Percentiles rank a stretch among this genome's conserved stretches.
These are phyloP conservation scores for Euura lappo DNA, from an alignment of 1,140 invertebrate genomes.

Conservation along the genomic window DNA sequence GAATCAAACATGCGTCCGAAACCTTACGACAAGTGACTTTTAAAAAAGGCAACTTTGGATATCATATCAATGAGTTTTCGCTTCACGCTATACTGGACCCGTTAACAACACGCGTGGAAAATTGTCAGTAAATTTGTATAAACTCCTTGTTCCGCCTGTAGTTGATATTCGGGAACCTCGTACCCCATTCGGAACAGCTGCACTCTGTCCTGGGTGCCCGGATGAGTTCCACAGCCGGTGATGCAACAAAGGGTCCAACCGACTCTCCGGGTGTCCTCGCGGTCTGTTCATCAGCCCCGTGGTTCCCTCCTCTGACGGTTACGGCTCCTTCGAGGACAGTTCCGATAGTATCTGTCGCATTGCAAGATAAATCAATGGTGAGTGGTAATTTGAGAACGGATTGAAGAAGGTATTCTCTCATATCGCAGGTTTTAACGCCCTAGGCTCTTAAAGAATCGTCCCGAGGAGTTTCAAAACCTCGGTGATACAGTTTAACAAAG, in stretches of 20 bases:
- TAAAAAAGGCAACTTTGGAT: no score
- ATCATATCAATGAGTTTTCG: no score
- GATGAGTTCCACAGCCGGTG: constrained; percentile 38
- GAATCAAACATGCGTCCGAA: no score
- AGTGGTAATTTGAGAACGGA: not conserved
- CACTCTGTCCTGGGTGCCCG: constrained; percentile 55
- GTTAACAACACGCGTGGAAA: not conserved
- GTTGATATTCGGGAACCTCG: constrained; percentile 54
- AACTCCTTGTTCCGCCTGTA: constrained; percentile 23
- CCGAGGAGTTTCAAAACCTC: no score
- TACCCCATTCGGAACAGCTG: constrained; percentile 55
- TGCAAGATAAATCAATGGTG: not conserved
- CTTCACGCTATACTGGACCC: not conserved
- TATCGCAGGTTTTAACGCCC: no score
- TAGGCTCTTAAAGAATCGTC: no score
- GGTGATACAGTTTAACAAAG: not conserved
- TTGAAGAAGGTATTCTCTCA: no score
- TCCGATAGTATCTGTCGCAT: constrained; percentile 37
- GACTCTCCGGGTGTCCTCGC: constrained; percentile 53
- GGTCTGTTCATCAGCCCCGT: constrained; percentile 59
- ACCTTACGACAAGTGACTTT: no score
- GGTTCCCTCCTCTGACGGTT: constrained; percentile 77
- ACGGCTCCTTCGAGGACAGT: constrained; percentile 65
- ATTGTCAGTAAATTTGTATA: not conserved
- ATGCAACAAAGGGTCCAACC: constrained; percentile 42